Evolutionary conservation across 2,888 invertebrate species (phyloP).

Genomic region (Steinernema carpocapsae): DNA sequence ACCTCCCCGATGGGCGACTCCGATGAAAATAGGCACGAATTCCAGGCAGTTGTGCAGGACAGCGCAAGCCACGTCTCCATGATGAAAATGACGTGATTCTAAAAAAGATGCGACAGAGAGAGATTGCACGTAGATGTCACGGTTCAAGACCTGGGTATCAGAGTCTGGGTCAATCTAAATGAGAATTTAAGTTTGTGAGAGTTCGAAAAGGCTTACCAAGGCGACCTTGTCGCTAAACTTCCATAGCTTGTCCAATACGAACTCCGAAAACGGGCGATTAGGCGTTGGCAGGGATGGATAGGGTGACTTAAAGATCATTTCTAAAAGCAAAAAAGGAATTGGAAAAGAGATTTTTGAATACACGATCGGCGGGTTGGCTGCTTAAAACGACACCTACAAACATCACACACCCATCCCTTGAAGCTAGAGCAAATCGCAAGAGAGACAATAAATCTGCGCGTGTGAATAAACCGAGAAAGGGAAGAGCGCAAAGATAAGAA

Average conservation of each 20-base stretch:
- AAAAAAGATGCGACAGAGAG: slow-evolving; percentile 49
- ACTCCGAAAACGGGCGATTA: neutral
- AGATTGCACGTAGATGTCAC: slow-evolving; percentile 39
- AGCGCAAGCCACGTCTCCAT: slow-evolving; percentile 54
- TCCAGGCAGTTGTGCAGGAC: slow-evolving; percentile 58
- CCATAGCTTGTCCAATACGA: neutral
- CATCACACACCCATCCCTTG: slow-evolving; percentile 74
- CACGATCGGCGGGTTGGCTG: too few species aligned
- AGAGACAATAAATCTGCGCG: neutral
- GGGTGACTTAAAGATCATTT: neutral
- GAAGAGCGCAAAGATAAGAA: too few species aligned
- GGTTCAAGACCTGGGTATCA: neutral
- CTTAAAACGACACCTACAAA: slow-evolving; percentile 79
- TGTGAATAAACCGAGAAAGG: too few species aligned
- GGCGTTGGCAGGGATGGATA: neutral
- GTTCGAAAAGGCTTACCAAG: slow-evolving; percentile 10
- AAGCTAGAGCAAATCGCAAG: neutral
- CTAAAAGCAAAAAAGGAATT: neutral
- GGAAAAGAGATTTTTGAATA: too few species aligned
- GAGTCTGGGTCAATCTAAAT: slow-evolving; percentile 35
- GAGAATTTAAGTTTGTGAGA: neutral
- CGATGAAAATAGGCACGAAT: slow-evolving; percentile 49
- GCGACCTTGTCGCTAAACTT: neutral
- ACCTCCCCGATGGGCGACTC: slow-evolving; percentile 52
- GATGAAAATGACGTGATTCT: slow-evolving; percentile 46